Percentiles rank a stretch among this genome's conserved stretches.
Evolutionary conservation across 2,888 invertebrate species (phyloP).

Genomic region (Dasysyrphus tricinctus): DNA sequence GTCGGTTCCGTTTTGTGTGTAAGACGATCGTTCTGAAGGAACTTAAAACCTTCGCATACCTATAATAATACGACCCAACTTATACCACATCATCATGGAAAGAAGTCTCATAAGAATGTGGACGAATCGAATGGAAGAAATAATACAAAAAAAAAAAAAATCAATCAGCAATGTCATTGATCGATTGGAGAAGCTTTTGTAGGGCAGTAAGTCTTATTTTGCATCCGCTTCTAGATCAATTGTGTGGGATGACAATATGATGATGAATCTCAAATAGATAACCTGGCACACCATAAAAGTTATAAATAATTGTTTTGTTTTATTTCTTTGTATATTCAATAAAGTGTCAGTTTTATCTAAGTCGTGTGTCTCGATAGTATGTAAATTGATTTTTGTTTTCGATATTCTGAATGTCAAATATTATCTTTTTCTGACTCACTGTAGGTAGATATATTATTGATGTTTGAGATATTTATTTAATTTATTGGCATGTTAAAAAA

Average conservation of each 20-base stretch:
- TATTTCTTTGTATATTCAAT: conserved; percentile 16
- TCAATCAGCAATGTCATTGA: conserved; percentile 74
- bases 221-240: conserved; percentile 62
- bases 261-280: conserved; percentile 57
- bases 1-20: conserved; percentile 73
- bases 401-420: conserved; percentile 26
- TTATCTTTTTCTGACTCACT: conserved; percentile 15
- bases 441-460: conserved; percentile 14
- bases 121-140: conserved; percentile 9
- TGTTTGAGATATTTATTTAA: conserved; percentile 11
- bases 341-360: conserved; percentile 51
- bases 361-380: conserved; percentile 36
- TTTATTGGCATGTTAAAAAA: conserved; percentile 11
- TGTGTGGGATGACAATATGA: conserved; percentile 54
- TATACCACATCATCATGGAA: neutral
- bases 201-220: conserved; percentile 68
- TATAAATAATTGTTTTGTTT: conserved; percentile 54
- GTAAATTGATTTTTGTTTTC: conserved; percentile 21
- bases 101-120: conserved; percentile 44
- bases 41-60: conserved; percentile 64
- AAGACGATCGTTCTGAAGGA: conserved; percentile 71
- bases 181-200: conserved; percentile 68
- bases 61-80: neutral
- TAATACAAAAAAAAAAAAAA: conserved; percentile 33
- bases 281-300: conserved; percentile 27